Conservation (phyloP, 2,113 vertebrate species). For the Campylomormyrus numenius region DNA sequence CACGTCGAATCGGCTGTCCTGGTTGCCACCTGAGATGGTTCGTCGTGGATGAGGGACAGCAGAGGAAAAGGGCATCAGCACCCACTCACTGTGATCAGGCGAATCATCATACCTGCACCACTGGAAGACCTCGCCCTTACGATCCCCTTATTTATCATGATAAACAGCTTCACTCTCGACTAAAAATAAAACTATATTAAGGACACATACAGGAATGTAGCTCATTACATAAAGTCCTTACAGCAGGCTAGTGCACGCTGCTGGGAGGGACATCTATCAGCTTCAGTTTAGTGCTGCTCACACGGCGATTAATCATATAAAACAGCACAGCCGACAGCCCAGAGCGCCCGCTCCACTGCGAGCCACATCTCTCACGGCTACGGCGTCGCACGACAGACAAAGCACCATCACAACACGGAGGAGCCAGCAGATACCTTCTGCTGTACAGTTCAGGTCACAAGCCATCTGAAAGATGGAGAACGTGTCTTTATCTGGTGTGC, state of each 20-base stretch:
- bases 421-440: conserved; percentile 98
- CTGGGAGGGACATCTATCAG: not conserved
- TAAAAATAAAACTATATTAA: conserved; percentile 30
- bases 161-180: conserved; percentile 32
- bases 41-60: conserved; percentile 43
- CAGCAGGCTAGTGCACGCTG: not conserved
- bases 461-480: conserved; percentile 98
- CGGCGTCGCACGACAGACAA: conserved; percentile 35
- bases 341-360: not conserved
- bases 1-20: conserved; percentile 93
- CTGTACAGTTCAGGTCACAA: conserved; percentile 98
- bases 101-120: not conserved
- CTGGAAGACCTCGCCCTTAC: not conserved
- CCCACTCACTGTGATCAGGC: not conserved
- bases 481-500: conserved; percentile 82
- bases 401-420: conserved; percentile 78
- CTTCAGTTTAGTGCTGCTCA: not conserved
- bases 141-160: not conserved
- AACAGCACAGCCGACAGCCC: not conserved
- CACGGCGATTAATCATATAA: not conserved
- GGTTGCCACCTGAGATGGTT: conserved; percentile 84
- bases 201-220: not conserved
- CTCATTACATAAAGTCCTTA: not conserved
- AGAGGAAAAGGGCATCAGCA: conserved; percentile 45
- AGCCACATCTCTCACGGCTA: not conserved